phyloP scores from a whole-genome alignment of 2,797 vertebrate genomes.

The Rhinella marina region DNA sequence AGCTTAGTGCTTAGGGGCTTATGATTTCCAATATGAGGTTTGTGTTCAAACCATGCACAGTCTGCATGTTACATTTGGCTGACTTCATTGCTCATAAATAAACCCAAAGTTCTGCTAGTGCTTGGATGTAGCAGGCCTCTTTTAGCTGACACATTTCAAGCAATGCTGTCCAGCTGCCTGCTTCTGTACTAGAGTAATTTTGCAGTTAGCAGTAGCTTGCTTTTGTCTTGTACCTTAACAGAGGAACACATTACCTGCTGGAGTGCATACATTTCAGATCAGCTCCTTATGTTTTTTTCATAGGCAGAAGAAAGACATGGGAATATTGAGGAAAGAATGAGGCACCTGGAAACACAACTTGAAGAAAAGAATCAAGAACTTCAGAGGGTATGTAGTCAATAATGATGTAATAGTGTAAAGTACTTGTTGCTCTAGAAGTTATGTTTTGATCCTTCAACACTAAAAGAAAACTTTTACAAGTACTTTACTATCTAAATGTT shows the following conservation, averaged over 20 bases:
- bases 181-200: conserved; percentile 78
- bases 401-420: background rate
- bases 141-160: conserved; percentile 85
- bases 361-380: conserved; percentile 99
- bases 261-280: conserved; percentile 69
- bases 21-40: conserved; percentile 80
- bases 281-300: conserved; percentile 68
- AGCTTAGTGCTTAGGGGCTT: conserved; percentile 83
- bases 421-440: background rate
- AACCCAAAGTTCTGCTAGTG: conserved; percentile 80
- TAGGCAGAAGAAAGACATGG: conserved; percentile 98
- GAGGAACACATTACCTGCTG: conserved; percentile 32
- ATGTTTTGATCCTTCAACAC: background rate
- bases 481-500: no score
- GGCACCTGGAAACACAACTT: conserved; percentile 95
- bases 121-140: conserved; percentile 82
- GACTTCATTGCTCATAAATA: conserved; percentile 83
- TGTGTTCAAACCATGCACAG: conserved; percentile 83
- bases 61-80: conserved; percentile 87
- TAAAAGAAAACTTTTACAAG: no score
- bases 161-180: conserved; percentile 86
- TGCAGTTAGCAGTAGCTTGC: conserved; percentile 90
- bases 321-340: conserved; percentile 97
- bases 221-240: conserved; percentile 82
- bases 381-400: conserved; percentile 86